These are phyloP conservation scores for Platysteira castanea DNA, from an alignment of 2,113 vertebrate genomes.

Conservation along the genomic window DNA sequence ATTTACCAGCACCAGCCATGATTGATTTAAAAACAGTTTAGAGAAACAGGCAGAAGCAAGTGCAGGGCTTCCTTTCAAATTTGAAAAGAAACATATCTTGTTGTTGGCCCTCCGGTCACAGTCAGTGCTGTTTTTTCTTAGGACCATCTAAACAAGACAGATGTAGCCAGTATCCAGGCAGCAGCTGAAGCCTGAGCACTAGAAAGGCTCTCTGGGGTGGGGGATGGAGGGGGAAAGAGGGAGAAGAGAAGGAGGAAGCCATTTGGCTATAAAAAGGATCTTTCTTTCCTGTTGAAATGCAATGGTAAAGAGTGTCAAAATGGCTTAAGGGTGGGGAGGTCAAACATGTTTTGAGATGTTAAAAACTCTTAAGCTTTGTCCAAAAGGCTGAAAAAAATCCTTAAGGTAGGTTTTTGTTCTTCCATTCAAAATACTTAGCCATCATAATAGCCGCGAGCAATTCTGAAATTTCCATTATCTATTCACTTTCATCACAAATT, in stretches of 20 bases:
- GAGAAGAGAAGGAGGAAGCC: conserved; percentile 61
- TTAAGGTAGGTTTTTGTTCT: conserved; percentile 13
- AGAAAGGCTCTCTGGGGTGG: conserved; percentile 41
- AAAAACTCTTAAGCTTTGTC: conserved; percentile 39
- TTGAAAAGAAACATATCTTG: conserved; percentile 20
- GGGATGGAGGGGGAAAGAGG: conserved; percentile 46
- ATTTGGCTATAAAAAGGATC: conserved; percentile 70
- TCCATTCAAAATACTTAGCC: neutral
- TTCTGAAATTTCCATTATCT: neutral
- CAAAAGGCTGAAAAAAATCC: neutral
- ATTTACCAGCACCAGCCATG: neutral
- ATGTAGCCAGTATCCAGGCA: conserved; percentile 52
- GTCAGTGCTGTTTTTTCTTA: conserved; percentile 42
- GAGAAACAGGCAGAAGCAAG: conserved; percentile 33
- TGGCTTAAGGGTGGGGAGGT: conserved; percentile 60
- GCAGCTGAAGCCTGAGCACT: conserved; percentile 44
- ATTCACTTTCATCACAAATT: neutral
- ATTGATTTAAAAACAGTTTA: conserved; percentile 41
- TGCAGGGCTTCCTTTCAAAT: conserved; percentile 31
- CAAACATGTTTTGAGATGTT: conserved; percentile 61
- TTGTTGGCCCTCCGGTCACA: conserved; percentile 32
- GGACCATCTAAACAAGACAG: conserved; percentile 53
- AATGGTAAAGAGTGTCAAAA: conserved; percentile 61
- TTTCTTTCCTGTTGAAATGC: conserved; percentile 69
- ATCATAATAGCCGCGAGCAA: neutral